Percentiles rank a stretch among this genome's conserved stretches.
phyloP scores from a whole-genome alignment of 2,888 invertebrate species.

The Beris morrisii region DNA sequence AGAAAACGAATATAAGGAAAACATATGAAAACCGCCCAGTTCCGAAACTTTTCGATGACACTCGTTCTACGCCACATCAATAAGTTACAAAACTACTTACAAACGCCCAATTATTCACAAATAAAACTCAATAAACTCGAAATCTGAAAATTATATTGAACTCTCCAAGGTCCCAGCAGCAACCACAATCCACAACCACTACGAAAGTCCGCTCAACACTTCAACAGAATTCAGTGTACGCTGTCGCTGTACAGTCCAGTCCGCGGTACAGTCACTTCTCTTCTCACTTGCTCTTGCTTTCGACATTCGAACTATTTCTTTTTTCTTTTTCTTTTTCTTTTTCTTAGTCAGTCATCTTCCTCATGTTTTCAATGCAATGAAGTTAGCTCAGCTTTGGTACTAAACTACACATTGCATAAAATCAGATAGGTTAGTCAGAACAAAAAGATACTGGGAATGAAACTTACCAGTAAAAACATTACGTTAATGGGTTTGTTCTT shows the following conservation, averaged over 20 bases:
- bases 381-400: constrained; percentile 1
- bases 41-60: background rate
- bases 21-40: constrained; percentile 7
- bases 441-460: too few relatives aligned
- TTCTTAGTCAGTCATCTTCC: background rate
- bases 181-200: constrained; percentile 13
- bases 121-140: constrained; percentile 20
- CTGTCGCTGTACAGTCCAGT: too few relatives aligned
- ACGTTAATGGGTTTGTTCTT: too few relatives aligned
- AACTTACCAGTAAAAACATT: too few relatives aligned
- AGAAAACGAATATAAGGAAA: constrained; percentile 14
- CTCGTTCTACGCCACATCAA: background rate
- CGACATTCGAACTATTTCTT: too few relatives aligned
- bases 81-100: background rate
- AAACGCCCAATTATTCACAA: constrained; percentile 19
- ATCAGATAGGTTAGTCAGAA: too few relatives aligned
- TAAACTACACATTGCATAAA: too few relatives aligned
- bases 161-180: constrained; percentile 3
- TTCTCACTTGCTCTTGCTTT: too few relatives aligned
- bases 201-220: too few relatives aligned
- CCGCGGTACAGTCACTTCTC: too few relatives aligned
- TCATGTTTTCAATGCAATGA: constrained; percentile 27
- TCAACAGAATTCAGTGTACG: too few relatives aligned
- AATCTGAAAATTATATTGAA: constrained; percentile 25
- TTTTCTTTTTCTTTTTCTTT: constrained; percentile 11